Conservation (phyloP, 2,888 invertebrate genomes). For the Conistra vaccinii region DNA sequence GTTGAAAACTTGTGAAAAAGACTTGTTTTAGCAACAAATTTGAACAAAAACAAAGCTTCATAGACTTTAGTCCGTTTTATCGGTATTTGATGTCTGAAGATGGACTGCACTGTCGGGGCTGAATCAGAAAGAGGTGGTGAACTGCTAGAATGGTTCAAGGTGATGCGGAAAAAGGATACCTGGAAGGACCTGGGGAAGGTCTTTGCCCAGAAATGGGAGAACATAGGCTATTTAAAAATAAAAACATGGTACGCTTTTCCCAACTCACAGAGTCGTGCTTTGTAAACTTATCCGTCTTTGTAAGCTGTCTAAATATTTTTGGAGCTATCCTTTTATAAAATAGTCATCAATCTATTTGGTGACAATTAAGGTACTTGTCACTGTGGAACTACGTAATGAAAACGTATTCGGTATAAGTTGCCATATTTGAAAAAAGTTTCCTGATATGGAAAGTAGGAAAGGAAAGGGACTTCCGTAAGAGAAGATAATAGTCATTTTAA, state of each 20-base stretch:
- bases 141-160: neutral
- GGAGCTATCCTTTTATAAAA: slow-evolving; percentile 18
- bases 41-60: neutral
- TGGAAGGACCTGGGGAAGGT: neutral
- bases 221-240: neutral
- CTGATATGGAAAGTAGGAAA: slow-evolving; percentile 38
- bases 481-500: slow-evolving; percentile 42
- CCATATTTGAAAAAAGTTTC: slow-evolving; percentile 31
- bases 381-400: slow-evolving; percentile 27
- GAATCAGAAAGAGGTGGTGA: neutral
- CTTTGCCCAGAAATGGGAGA: neutral
- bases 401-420: slow-evolving; percentile 31
- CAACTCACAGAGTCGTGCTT: neutral
- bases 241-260: neutral
- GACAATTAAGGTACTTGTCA: slow-evolving; percentile 42
- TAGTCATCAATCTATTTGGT: slow-evolving; percentile 37
- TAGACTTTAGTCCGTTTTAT: neutral
- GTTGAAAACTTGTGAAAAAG: neutral
- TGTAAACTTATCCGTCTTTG: neutral
- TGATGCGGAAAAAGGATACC: neutral
- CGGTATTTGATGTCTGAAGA: neutral
- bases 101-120: neutral
- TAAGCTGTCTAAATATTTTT: slow-evolving; percentile 14
- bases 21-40: neutral
- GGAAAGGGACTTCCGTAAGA: slow-evolving; percentile 59